phyloP scores from a whole-genome alignment of 1,140 invertebrate genomes.

The Atta texana region DNA sequence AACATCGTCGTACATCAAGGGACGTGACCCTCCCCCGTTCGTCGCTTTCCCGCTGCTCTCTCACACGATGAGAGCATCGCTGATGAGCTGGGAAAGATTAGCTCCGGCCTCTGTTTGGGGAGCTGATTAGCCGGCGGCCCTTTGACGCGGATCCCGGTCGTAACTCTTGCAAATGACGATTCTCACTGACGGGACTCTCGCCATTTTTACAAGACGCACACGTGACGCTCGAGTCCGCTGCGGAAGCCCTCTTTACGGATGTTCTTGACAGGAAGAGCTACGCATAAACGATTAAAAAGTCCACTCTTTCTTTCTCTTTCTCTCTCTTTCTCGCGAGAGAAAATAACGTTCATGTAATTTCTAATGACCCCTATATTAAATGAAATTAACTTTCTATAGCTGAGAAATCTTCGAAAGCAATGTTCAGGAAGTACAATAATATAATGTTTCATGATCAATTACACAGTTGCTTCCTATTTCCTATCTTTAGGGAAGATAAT shows the following conservation, averaged over 20 bases:
- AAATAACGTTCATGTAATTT: constrained; percentile 10
- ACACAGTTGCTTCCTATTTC: constrained; percentile 11
- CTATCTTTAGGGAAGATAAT: not conserved
- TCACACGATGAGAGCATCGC: constrained; percentile 19
- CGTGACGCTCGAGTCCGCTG: not conserved
- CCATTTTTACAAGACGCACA: constrained; percentile 41
- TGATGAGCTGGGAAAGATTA: constrained; percentile 79
- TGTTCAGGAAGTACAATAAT: constrained; percentile 12
- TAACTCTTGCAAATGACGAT: constrained; percentile 68
- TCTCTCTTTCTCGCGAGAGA: not conserved
- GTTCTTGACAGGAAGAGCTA: constrained; percentile 1
- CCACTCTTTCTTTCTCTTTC: not conserved
- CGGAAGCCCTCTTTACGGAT: constrained; percentile 13
- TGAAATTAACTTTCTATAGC: constrained; percentile 33
- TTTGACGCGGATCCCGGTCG: constrained; percentile 64
- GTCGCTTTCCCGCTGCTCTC: constrained; percentile 39
- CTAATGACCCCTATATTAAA: constrained; percentile 28
- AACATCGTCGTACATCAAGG: constrained; percentile 61
- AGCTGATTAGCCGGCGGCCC: constrained; percentile 75
- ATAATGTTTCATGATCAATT: constrained; percentile 30
- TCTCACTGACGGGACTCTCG: constrained; percentile 50
- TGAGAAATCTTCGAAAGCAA: constrained; percentile 2
- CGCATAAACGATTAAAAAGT: constrained; percentile 4
- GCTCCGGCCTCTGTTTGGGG: constrained; percentile 70
- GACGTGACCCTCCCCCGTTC: constrained; percentile 34